phyloP scores from a whole-genome alignment of 2,797 vertebrate species.

The Onychomys torridus region DNA sequence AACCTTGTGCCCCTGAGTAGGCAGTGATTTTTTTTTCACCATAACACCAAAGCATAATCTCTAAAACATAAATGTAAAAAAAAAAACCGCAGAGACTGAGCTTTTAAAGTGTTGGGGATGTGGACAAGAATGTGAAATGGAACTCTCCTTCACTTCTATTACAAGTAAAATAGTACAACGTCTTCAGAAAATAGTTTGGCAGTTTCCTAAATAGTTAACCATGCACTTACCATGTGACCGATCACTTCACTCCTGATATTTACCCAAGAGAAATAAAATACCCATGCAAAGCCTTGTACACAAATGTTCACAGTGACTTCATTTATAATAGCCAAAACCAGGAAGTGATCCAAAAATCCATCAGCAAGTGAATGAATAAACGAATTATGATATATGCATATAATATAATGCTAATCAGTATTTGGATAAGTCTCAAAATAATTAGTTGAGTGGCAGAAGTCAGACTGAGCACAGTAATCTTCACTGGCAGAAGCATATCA shows the following conservation, averaged over 20 bases:
- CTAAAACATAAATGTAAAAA: constrained; percentile 35
- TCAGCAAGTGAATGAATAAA: constrained; percentile 52
- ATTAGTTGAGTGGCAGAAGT: constrained; percentile 39
- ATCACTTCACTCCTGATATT: constrained; percentile 25
- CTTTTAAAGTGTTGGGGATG: neutral
- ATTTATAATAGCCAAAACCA: constrained; percentile 42
- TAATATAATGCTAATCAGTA: neutral
- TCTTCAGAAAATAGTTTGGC: constrained; percentile 12
- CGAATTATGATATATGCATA: constrained; percentile 21
- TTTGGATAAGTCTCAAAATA: constrained; percentile 63
- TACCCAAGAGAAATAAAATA: constrained; percentile 68
- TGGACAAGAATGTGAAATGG: neutral
- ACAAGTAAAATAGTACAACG: neutral
- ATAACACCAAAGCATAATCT: constrained; percentile 37
- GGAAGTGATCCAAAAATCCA: constrained; percentile 62
- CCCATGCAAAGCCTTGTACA: constrained; percentile 38
- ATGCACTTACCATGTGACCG: neutral
- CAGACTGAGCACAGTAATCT: constrained; percentile 18
- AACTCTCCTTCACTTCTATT: neutral
- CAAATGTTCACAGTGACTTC: constrained; percentile 38
- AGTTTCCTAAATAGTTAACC: constrained; percentile 13
- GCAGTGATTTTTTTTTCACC: constrained; percentile 11
- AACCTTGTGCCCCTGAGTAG: constrained; percentile 30
- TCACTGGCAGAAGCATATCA: neutral
- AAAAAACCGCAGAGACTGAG: neutral